Evolutionary conservation across 2,797 vertebrate species (phyloP).

Genomic region (Glossophaga mutica): DNA sequence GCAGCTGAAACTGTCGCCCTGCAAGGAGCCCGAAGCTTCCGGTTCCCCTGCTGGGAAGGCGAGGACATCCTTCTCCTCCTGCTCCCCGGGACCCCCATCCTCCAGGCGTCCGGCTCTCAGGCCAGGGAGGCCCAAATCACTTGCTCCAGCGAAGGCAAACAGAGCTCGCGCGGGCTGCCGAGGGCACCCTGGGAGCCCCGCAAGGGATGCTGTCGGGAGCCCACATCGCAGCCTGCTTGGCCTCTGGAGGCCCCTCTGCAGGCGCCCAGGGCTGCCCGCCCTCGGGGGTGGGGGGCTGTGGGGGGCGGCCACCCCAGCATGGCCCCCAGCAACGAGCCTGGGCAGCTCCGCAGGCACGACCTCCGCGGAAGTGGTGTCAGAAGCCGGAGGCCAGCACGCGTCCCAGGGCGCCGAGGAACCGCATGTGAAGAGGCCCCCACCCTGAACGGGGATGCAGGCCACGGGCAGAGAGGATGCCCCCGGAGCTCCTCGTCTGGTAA

Average conservation of each 20-base stretch:
- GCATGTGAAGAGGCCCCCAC: rapidly evolving
- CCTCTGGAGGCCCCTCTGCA: rapidly evolving
- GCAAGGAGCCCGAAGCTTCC: background rate
- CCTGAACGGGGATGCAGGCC: background rate
- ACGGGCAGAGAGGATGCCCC: background rate
- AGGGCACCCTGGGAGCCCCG: background rate
- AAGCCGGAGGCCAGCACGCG: background rate
- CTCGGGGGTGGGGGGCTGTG: too few species aligned
- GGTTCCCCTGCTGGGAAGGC: background rate
- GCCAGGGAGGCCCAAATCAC: background rate
- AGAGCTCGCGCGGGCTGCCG: background rate
- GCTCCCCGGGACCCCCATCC: too few species aligned
- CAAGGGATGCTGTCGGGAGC: background rate
- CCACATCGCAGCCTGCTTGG: background rate
- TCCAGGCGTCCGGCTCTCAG: rapidly evolving
- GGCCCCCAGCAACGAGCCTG: background rate
- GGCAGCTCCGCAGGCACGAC: background rate
- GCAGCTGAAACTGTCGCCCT: background rate
- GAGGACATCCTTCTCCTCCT: background rate
- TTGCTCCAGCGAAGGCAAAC: background rate
- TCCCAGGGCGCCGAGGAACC: background rate
- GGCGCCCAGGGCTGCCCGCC: background rate
- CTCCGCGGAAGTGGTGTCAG: background rate
- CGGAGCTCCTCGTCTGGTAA: background rate
- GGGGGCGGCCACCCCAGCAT: background rate